phyloP scores from a whole-genome alignment of 1,140 invertebrate genomes.

The Hormaphis cornu region DNA sequence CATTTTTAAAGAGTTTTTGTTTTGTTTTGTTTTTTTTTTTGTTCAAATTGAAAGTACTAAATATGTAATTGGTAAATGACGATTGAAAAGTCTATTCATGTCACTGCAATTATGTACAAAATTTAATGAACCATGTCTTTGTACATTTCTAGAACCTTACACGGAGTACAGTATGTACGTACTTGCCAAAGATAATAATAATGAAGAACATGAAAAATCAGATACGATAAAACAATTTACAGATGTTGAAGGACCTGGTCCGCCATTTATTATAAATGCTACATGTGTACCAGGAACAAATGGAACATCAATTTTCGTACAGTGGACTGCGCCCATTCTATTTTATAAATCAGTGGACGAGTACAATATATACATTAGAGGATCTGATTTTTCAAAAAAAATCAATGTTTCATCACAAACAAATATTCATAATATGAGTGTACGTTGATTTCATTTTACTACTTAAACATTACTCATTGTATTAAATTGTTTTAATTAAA shows the following conservation, averaged over 20 bases:
- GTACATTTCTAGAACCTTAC: conserved; percentile 55
- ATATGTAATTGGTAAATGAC: too few species aligned
- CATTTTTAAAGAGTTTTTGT: too few species aligned
- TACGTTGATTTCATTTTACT: not conserved
- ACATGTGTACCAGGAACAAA: conserved; percentile 53
- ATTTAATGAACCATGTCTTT: too few species aligned
- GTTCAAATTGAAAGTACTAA: too few species aligned
- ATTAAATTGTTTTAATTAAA: conserved; percentile 39
- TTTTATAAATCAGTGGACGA: conserved; percentile 68
- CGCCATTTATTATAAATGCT: conserved; percentile 68
- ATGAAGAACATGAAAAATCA: conserved; percentile 57
- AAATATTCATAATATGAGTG: not conserved
- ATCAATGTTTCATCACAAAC: not conserved
- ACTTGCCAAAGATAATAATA: conserved; percentile 56
- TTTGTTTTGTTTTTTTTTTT: too few species aligned
- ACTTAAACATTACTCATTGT: not conserved
- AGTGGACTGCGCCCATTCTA: conserved; percentile 65
- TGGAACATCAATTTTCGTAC: conserved; percentile 61
- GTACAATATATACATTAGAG: conserved; percentile 51
- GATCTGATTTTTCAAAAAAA: conserved; percentile 45
- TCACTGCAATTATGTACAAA: too few species aligned
- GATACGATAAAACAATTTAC: conserved; percentile 61
- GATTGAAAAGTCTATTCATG: too few species aligned
- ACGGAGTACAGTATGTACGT: conserved; percentile 79
- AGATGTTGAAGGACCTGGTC: conserved; percentile 68